Evolutionary conservation across 2,797 vertebrate genomes (phyloP).

Genomic region (Sebastes nivosus): DNA sequence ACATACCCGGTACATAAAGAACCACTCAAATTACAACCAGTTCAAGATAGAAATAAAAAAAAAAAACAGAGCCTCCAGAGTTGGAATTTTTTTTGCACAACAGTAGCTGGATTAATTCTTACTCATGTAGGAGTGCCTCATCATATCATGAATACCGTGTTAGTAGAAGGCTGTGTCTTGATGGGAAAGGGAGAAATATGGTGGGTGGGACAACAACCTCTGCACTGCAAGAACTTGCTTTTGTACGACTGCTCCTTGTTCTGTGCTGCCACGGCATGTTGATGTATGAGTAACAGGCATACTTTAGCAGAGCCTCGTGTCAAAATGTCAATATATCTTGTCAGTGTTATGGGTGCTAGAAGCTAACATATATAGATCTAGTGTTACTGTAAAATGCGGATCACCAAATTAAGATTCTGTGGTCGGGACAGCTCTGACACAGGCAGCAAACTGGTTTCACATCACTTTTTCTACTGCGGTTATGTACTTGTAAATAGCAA

Average conservation of each 20-base stretch:
- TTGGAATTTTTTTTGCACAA: not conserved
- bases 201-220: slow-evolving; percentile 37
- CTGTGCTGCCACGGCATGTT: slow-evolving; percentile 44
- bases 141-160: not conserved
- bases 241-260: slow-evolving; percentile 29
- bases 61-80: not conserved
- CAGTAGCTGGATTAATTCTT: not conserved
- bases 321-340: slow-evolving; percentile 4
- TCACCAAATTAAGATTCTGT: not conserved
- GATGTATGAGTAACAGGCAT: slow-evolving; percentile 38
- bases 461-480: not conserved
- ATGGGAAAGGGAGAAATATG: slow-evolving; percentile 30
- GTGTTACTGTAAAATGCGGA: not conserved
- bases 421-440: not conserved
- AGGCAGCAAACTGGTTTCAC: not conserved
- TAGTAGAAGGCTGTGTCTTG: slow-evolving; percentile 2
- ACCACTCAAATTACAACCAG: not conserved
- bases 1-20: not conserved
- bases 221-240: slow-evolving; percentile 37
- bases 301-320: not conserved
- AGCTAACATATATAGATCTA: not conserved
- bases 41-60: not conserved
- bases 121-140: slow-evolving; percentile 25
- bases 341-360: not conserved
- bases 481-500: not conserved